A percentile compares a stretch with the other conserved stretches of the same genome.
Conservation (phyloP, 2,797 vertebrate genomes). For the Trachops cirrhosus region DNA sequence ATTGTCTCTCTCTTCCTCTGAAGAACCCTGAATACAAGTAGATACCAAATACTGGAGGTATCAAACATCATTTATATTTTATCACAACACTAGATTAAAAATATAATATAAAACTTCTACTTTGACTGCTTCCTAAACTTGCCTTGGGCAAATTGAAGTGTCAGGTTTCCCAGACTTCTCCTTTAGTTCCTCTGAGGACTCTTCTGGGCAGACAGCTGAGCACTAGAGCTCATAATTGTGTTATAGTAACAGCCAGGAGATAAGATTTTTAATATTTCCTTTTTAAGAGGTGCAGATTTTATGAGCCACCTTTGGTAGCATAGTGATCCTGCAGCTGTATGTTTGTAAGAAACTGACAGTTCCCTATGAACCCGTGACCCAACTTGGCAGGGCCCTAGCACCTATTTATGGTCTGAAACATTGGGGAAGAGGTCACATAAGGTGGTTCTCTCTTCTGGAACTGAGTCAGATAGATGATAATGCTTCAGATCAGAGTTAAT, state of each 20-base stretch:
- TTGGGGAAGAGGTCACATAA: background rate
- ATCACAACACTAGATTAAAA: background rate
- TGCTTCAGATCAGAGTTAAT: conserved; percentile 59
- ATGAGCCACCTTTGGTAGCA: conserved; percentile 49
- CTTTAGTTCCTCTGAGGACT: background rate
- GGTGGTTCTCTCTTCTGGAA: background rate
- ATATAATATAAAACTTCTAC: background rate
- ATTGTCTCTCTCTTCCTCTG: background rate
- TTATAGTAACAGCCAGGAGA: background rate
- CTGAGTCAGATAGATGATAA: conserved; percentile 32
- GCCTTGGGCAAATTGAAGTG: background rate
- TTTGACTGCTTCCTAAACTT: background rate
- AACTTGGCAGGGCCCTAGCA: conserved; percentile 1
- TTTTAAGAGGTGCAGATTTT: conserved; percentile 15
- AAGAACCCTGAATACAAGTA: background rate
- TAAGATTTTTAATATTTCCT: conserved; percentile 39
- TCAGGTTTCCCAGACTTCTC: background rate
- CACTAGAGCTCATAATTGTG: background rate
- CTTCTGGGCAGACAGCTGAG: background rate
- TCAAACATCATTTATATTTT: background rate
- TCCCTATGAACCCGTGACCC: conserved; percentile 16
- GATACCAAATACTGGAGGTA: background rate
- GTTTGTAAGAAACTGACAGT: conserved; percentile 48
- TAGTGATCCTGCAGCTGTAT: conserved; percentile 28
- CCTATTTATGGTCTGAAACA: conserved; percentile 58